phyloP scores from a whole-genome alignment of 2,888 invertebrate genomes.

The Cyclophora albipunctata region DNA sequence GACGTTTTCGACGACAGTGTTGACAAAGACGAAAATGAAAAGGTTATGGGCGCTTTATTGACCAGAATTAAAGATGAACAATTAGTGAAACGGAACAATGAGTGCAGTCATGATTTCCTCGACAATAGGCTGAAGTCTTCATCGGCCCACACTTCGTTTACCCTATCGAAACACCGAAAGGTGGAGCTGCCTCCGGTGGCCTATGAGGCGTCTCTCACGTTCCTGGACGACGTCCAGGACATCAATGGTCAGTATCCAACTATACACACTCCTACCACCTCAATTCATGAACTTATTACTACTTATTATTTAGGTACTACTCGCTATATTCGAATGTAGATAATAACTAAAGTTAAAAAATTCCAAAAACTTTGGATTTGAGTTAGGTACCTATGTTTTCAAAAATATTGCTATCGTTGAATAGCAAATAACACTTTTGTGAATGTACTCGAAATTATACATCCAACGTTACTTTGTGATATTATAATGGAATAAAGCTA shows the following conservation, averaged over 20 bases:
- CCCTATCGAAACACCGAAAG: slow-evolving; percentile 76
- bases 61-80: slow-evolving; percentile 33
- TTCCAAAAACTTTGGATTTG: too few species aligned
- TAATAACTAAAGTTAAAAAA: too few species aligned
- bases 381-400: too few species aligned
- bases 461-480: too few species aligned
- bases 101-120: slow-evolving; percentile 60
- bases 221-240: slow-evolving; percentile 45
- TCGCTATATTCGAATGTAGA: too few species aligned
- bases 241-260: slow-evolving; percentile 41
- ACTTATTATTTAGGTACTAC: too few species aligned
- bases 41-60: slow-evolving; percentile 62
- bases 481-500: too few species aligned
- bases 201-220: slow-evolving; percentile 45
- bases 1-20: slow-evolving; percentile 55
- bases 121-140: slow-evolving; percentile 63
- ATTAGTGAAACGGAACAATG: slow-evolving; percentile 39
- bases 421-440: too few species aligned
- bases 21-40: slow-evolving; percentile 59
- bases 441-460: too few species aligned
- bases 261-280: background rate
- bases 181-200: slow-evolving; percentile 75
- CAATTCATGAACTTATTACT: too few species aligned
- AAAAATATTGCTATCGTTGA: too few species aligned
- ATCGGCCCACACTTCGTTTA: slow-evolving; percentile 71